These are phyloP conservation scores for Geotrupes spiniger DNA, from an alignment of 2,888 invertebrate species.

Conservation along the genomic window DNA sequence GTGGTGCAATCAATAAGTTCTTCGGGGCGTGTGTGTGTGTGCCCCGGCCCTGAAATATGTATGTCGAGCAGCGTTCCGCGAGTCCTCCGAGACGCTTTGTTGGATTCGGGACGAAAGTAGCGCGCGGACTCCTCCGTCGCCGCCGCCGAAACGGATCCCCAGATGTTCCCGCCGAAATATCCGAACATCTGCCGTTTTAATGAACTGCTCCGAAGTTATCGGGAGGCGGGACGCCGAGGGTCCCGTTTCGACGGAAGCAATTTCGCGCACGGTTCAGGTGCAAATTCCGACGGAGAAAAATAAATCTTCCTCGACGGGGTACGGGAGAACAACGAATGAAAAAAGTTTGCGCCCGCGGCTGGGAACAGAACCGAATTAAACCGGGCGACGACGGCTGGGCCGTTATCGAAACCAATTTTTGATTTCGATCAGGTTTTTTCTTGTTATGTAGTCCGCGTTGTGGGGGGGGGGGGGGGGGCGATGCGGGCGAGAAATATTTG, in stretches of 20 bases:
- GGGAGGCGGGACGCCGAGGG: conserved; percentile 29
- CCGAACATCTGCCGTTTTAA: conserved; percentile 35
- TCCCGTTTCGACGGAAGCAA: conserved; percentile 23
- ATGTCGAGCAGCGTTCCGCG: conserved; percentile 10
- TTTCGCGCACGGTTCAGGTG: conserved; percentile 28
- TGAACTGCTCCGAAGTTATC: conserved; percentile 41
- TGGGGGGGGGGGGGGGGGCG: no score
- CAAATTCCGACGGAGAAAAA: conserved; percentile 18
- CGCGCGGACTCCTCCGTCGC: no score
- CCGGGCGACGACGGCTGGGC: no score
- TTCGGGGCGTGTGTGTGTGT: not conserved
- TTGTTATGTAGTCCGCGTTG: no score
- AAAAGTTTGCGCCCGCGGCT: no score
- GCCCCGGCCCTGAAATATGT: conserved; percentile 20
- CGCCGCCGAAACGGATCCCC: conserved; percentile 20
- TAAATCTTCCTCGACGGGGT: not conserved
- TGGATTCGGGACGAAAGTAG: conserved; percentile 6
- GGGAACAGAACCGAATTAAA: no score
- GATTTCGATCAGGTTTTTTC: no score
- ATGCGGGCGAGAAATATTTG: no score
- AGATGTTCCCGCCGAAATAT: conserved; percentile 30
- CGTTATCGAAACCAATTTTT: no score
- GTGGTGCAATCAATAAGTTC: conserved; percentile 18
- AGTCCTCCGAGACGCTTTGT: conserved; percentile 14
- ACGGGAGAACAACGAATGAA: not conserved